Percentiles rank a stretch among this genome's conserved stretches.
Conservation (phyloP, 53 echinoderm and acorn worm genomes). For the Antedon mediterranea region DNA sequence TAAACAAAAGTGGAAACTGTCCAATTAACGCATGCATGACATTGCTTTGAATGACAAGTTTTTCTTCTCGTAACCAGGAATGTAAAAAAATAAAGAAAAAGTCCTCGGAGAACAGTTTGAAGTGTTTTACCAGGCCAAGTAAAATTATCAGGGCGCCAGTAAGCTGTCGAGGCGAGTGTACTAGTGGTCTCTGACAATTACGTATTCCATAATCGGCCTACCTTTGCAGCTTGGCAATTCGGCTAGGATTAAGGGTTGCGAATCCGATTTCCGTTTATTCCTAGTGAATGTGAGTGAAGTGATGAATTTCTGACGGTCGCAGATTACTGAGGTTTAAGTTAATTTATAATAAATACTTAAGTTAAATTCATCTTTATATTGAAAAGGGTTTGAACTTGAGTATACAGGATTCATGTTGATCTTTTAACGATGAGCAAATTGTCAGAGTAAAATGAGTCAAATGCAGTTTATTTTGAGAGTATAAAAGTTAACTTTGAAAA, state of each 20-base stretch:
- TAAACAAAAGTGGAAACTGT: too few relatives aligned
- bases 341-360: background rate
- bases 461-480: background rate
- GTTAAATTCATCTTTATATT: background rate
- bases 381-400: background rate
- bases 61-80: too few relatives aligned
- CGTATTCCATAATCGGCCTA: background rate
- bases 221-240: background rate
- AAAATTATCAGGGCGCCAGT: background rate
- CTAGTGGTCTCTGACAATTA: background rate
- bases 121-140: background rate
- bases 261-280: background rate
- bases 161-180: background rate
- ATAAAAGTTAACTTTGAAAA: background rate
- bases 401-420: background rate
- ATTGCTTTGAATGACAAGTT: too few relatives aligned
- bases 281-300: background rate
- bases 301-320: background rate
- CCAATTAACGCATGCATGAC: too few relatives aligned
- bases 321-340: background rate
- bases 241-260: background rate
- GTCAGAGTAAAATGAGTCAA: background rate
- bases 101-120: background rate
- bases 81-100: too few relatives aligned
- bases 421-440: conserved; percentile 1